phyloP scores from a whole-genome alignment of 2,797 vertebrate species.

The Hylomyscus alleni region DNA sequence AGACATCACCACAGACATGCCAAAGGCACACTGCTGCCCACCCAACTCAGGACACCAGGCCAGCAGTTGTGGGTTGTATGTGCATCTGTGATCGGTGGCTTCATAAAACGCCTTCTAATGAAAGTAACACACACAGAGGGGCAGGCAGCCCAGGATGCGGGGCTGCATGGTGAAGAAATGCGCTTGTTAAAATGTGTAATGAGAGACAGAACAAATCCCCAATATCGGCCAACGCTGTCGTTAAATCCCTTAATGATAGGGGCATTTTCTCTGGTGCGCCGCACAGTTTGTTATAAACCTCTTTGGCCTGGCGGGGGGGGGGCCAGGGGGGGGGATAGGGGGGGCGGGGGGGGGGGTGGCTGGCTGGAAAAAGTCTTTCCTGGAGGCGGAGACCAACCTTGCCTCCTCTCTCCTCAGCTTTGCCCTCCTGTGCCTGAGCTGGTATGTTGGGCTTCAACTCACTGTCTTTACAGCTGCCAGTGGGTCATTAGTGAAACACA shows the following conservation, averaged over 20 bases:
- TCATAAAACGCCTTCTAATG: conserved; percentile 78
- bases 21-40: neutral
- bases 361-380: neutral
- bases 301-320: neutral
- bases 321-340: neutral
- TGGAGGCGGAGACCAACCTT: neutral
- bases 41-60: neutral
- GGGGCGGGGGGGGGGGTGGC: accelerated
- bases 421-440: accelerated
- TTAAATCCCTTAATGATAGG: conserved; percentile 74
- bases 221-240: conserved; percentile 40
- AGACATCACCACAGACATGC: neutral
- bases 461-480: neutral
- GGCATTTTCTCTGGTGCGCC: conserved; percentile 44
- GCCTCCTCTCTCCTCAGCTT: accelerated
- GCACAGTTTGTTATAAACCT: conserved; percentile 23
- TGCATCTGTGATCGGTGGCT: conserved; percentile 77
- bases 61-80: neutral
- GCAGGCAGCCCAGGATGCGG: conserved; percentile 66
- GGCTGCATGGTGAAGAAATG: conserved; percentile 51
- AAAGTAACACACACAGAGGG: conserved; percentile 11
- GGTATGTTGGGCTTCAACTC: neutral
- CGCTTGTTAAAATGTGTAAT: conserved; percentile 79
- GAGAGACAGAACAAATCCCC: conserved; percentile 75
- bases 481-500: accelerated